A percentile compares a stretch with the other conserved stretches of the same genome.
phyloP scores from a whole-genome alignment of 2,888 invertebrate genomes.

The Leptodirus hochenwartii region DNA sequence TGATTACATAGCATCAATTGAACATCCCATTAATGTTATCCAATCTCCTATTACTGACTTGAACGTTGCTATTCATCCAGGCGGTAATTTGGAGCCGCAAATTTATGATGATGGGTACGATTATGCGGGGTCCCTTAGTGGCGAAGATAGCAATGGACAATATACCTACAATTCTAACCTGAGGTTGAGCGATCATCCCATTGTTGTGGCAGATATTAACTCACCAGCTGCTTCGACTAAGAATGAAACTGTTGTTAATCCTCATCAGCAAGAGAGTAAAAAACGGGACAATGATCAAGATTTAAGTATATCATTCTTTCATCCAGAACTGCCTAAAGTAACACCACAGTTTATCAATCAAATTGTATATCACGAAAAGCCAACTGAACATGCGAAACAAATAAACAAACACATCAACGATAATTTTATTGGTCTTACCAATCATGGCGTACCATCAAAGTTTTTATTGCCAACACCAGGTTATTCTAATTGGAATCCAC shows the following conservation, averaged over 20 bases:
- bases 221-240: slow-evolving; percentile 27
- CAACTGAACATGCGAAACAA: no score
- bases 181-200: slow-evolving; percentile 23
- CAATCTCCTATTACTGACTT: slow-evolving; percentile 51
- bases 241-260: slow-evolving; percentile 17
- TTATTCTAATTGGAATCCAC: slow-evolving; percentile 11
- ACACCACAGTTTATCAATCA: no score
- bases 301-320: no score
- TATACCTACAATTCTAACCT: slow-evolving; percentile 3
- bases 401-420: no score
- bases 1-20: slow-evolving; percentile 49
- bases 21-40: slow-evolving; percentile 51
- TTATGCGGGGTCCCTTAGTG: no score
- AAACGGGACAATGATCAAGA: slow-evolving; percentile 1
- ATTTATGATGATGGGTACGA: slow-evolving; percentile 11
- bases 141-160: not conserved
- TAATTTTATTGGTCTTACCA: no score
- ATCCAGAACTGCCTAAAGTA: no score
- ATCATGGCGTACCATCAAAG: not conserved
- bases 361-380: no score
- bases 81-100: slow-evolving; percentile 11
- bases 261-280: slow-evolving; percentile 4
- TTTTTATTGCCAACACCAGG: slow-evolving; percentile 7
- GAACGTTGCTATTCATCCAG: slow-evolving; percentile 19
- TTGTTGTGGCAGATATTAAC: slow-evolving; percentile 31